Evolutionary conservation across 2,888 invertebrate species (phyloP), one percentile per base, ranked within the genome.

Genomic region (Leptodirus hochenwartii): DNA sequence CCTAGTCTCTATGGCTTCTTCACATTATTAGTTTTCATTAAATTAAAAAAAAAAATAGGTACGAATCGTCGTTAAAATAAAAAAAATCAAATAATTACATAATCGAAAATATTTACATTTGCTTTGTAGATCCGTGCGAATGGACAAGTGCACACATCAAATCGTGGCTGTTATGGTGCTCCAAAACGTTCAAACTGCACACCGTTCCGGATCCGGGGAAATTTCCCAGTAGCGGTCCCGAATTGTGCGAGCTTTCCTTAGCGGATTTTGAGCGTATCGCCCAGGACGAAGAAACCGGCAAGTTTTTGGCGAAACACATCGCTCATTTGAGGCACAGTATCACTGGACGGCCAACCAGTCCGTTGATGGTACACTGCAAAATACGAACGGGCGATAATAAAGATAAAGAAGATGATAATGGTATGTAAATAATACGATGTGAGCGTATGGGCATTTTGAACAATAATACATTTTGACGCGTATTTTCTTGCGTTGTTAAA

Each of bases 101-200:
- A n/a, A n/a, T n/a, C n/a, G n/a, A n/a, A n/a, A n/a, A n/a, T n/a
- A n/a, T n/a, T n/a, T n/a, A n/a, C n/a, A n/a, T n/a, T n/a, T n/a
- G n/a, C n/a, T n/a, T n/a, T n/a, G 20, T 46, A 66, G 72, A 74
- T 61, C 72, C 73, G 15, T 56, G 61, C 28, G 67, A 66, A 46
- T 74, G 74, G 74, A 62, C 55, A 34, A 44, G 53, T 10, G 52
- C 51, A 16, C 64, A 74, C 47, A 65, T 74, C 36, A 51, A 53
- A 33, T 59, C 61, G 26, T 74, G 73, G 74, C 49, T 74, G 25
- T 50, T 53, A 23, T 74, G 73, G 72, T 62, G 66, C 42, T 58
- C 62, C 16, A 57, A 58, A 30, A 63, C 65, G 41, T 71, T 73
- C 43, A 54, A 63, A 22, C 57, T 74, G 34, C 54, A 57, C 25